A percentile compares a stretch with the other conserved stretches of the same genome.
phyloP scores from a whole-genome alignment of 2,888 invertebrate genomes.

The Drosophila cyrtoloma region DNA sequence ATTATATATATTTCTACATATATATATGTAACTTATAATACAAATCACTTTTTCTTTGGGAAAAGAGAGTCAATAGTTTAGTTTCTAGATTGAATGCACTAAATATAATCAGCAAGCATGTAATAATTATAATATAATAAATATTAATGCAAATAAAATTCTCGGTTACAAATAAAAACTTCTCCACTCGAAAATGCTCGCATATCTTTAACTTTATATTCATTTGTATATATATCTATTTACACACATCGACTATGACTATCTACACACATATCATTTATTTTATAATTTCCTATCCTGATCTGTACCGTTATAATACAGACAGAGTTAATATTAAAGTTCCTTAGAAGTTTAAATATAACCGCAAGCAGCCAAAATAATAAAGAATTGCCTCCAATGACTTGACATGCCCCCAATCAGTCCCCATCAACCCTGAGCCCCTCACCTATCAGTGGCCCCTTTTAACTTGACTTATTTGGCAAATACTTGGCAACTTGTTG shows the following conservation, averaged over 20 bases:
- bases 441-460: slow-evolving; percentile 4
- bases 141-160: slow-evolving; percentile 33
- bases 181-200: slow-evolving; percentile 2
- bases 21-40: not conserved
- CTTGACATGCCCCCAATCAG: slow-evolving; percentile 4
- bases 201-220: not conserved
- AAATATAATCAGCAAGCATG: slow-evolving; percentile 39
- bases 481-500: slow-evolving; percentile 69
- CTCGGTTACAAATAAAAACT: slow-evolving; percentile 47
- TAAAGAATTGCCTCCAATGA: slow-evolving; percentile 35
- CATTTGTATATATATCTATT: not conserved
- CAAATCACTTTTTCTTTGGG: not conserved
- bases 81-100: slow-evolving; percentile 29
- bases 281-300: not conserved
- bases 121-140: slow-evolving; percentile 9
- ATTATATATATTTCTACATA: not conserved
- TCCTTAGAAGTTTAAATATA: slow-evolving; percentile 16
- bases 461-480: slow-evolving; percentile 59
- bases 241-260: not conserved
- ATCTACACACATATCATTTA: not conserved
- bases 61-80: slow-evolving; percentile 21
- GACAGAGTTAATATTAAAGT: slow-evolving; percentile 1
- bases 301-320: not conserved
- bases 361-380: slow-evolving; percentile 11
- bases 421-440: not conserved